phyloP scores from a whole-genome alignment of 2,797 vertebrate species.

The Arnoldichthys spilopterus region DNA sequence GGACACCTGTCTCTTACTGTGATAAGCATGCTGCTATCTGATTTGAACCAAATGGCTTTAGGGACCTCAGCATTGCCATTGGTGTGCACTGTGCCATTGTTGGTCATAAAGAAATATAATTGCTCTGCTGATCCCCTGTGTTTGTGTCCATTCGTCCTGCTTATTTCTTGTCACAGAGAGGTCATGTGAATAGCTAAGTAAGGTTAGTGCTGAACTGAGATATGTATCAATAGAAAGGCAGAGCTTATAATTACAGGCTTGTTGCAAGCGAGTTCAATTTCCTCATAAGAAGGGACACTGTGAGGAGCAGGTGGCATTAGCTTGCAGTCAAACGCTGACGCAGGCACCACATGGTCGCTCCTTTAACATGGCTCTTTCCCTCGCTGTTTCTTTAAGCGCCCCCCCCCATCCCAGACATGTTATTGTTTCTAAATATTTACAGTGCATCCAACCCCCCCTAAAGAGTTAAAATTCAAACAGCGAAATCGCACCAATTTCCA shows the following conservation, averaged over 20 bases:
- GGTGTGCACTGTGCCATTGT: background rate
- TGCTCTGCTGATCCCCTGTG: background rate
- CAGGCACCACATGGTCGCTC: conserved; percentile 14
- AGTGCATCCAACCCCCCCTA: conserved; percentile 54
- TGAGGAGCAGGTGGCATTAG: conserved; percentile 20
- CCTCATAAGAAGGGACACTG: conserved; percentile 37
- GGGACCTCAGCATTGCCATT: background rate
- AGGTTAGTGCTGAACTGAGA: conserved; percentile 8
- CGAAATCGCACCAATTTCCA: conserved; percentile 66
- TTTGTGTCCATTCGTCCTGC: background rate
- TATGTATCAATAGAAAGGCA: background rate
- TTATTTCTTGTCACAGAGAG: conserved; percentile 14
- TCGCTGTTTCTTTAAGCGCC: conserved; percentile 46
- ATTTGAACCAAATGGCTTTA: background rate
- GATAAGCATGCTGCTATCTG: conserved; percentile 41
- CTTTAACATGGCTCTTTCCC: conserved; percentile 31
- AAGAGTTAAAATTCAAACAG: conserved; percentile 63
- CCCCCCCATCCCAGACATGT: conserved; percentile 46
- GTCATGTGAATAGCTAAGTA: conserved; percentile 18
- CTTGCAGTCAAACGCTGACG: conserved; percentile 27
- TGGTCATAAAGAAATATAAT: background rate
- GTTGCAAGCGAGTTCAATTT: conserved; percentile 29
- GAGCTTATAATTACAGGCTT: conserved; percentile 17
- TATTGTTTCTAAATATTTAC: conserved; percentile 64
- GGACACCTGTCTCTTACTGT: conserved; percentile 34